These are phyloP conservation scores for Telmatochromis brachygnathus DNA, from an alignment of 2,113 vertebrate species.

Conservation along the genomic window DNA sequence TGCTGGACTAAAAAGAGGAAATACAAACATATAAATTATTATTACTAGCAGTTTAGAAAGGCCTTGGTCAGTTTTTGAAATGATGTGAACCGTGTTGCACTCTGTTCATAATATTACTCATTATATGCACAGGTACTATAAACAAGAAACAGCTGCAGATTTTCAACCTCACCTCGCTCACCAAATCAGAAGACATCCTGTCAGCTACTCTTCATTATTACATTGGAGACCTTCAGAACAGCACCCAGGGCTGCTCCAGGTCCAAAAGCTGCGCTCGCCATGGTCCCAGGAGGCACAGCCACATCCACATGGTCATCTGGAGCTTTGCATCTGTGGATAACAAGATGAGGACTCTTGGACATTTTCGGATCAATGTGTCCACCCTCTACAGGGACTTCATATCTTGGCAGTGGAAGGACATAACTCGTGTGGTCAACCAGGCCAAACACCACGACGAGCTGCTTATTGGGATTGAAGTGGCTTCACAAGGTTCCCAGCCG, in stretches of 20 bases:
- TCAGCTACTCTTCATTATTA: slow-evolving; percentile 87
- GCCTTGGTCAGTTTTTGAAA: neutral
- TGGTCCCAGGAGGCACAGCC: slow-evolving; percentile 56
- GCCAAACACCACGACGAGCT: slow-evolving; percentile 77
- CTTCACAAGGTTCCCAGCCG: slow-evolving; percentile 43
- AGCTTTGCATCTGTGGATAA: slow-evolving; percentile 71
- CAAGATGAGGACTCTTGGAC: slow-evolving; percentile 69
- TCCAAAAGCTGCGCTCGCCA: slow-evolving; percentile 50
- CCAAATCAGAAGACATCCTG: slow-evolving; percentile 86
- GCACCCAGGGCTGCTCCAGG: slow-evolving; percentile 52
- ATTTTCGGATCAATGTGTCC: slow-evolving; percentile 74
- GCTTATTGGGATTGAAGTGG: slow-evolving; percentile 79
- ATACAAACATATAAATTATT: neutral
- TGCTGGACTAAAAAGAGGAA: neutral
- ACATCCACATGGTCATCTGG: slow-evolving; percentile 78
- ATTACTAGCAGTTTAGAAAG: neutral
- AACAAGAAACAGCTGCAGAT: slow-evolving; percentile 74
- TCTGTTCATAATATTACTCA: neutral
- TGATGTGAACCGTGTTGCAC: neutral
- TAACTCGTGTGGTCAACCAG: slow-evolving; percentile 77
- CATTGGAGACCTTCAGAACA: slow-evolving; percentile 72
- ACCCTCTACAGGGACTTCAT: slow-evolving; percentile 58
- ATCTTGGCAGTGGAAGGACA: slow-evolving; percentile 90
- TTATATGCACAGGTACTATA: slow-evolving; percentile 64
- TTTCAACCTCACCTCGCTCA: slow-evolving; percentile 91